Base-by-base conservation (phyloP, 2,797 vertebrate species). In the Myotis planiceps region DNA sequence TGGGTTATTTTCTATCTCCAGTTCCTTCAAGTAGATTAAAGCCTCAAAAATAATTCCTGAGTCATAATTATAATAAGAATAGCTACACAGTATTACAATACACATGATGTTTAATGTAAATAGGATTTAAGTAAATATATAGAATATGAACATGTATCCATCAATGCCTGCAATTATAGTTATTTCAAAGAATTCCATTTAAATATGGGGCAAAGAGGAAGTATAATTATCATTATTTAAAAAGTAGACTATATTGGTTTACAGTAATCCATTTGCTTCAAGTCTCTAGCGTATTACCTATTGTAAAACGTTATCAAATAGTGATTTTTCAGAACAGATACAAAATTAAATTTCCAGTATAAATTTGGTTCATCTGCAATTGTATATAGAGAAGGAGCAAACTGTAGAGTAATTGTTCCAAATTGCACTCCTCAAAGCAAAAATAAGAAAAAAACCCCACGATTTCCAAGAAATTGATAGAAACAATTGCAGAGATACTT, bases 401-500 rank as follows among this genome's bases (percentile, higher is more conserved):
- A 75, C 12, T 13, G 69, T 60, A 76, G 53, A 68, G 8, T 60
- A 29, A 75, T 82, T 84, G 25, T 74, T 90, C 7, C 39, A 55
- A 95, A 88, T 14, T 39, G 7, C 1, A 58, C 25, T 96, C 88
- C 76, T 79, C 2, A 90, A 65, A 78, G 14, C 21, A 81, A 65
- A 90, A 80, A 10, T 37, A 65, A 53, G 49, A 27, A 81, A 23
- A 27, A 34, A 71, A 87, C 84, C 68, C 84, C 68, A 37, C 3
- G 25, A 53, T 92, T 96, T 80, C 65, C 51, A 53, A 93, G 27
- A 68, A 78, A 45, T 49, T 15, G 53, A 23, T 51, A 90, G 53
- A 88, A 65, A 85, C 10, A 90, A 65, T 93, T 78, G 15, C 37
- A 65, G 27, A 86, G 13, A 68, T 90, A 96, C 88, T 78, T 93